Base-by-base conservation (phyloP, 2,888 invertebrate species). In the Smittia aterrima region DNA sequence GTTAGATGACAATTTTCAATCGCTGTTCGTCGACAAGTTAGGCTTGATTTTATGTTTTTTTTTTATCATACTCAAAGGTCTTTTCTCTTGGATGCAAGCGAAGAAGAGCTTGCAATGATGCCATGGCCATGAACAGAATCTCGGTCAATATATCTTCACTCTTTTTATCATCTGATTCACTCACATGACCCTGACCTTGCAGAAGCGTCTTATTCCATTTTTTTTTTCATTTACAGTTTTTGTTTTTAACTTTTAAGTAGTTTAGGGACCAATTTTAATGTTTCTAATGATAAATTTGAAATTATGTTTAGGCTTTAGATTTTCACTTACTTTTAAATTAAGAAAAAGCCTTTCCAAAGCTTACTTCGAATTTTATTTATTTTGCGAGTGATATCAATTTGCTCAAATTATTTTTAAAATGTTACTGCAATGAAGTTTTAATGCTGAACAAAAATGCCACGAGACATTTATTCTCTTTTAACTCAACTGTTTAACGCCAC, bases 401-500 rank as follows among this genome's bases (percentile, higher is more conserved):
- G 27, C 13, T 4, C 20, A 64, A 27, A 64, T 25, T 64, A 27
- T 25, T 27, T 9, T 4, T 9, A 25, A 24, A 64, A n/a, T 16
- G 25, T 64, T 25, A 64, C 25, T n/a, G n/a, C 64, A 25, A 4
- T 64, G n/a, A 64, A 64, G 4, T 27, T 64, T 25, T 27, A 64
- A n/a, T 27, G n/a, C 18, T 47, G 18, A 58, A 7, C n/a, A 4
- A 58, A 64, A 22, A 4, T 25, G 25, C 64, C 25, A 25, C 64
- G 64, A 64, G 27, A 64, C 58, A 58, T 58, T 20, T 9, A 54
- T 27, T 71, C 13, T 54, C 25, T 70, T 27, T 62, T 72, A 18
- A 25, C 2, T 25, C 58, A 62, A 72, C 72, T 40, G 72, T 53
- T 72, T 72, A 53, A 72, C 72, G 72, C 72, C 53, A 58, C 72